Base-by-base conservation (phyloP, 2,797 vertebrate genomes). In the Acrossocheilus fasciatus region DNA sequence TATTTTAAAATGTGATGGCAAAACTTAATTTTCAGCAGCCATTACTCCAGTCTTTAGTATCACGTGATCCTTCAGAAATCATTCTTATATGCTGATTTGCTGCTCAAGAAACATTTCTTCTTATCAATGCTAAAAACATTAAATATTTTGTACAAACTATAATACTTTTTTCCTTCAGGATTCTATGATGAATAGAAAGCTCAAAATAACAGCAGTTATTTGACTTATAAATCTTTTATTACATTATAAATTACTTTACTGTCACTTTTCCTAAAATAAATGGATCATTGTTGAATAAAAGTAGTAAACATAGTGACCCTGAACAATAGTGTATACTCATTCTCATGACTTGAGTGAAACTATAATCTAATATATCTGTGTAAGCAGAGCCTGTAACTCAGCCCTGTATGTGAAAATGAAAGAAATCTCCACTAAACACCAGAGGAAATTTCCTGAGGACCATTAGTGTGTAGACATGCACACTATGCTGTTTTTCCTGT, bases 401-500 rank as follows among this genome's bases (percentile, higher is more conserved):
- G 10, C 9, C 30, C 41, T 73, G 23, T 15, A 54, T 36, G 26
- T 34, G 50, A 54, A 76, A 34, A 76, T 54, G 68, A 70, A 70
- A 41, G 18, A 70, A 41, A 76, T 47, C 47, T 52, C 17, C 15
- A 36, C 34, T 36, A 15, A 43, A 82, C 12, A 17, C 9, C 34
- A 45, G 7, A n/a, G 23, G 39, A 30, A n/a, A 41, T n/a, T 20
- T 36, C 9, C 18, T 66, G 36, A 78, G 9, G 39, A 54, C 6
- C 15, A 62, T 43, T 81, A 18, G 11, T 26, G 43, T 89, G 66
- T 82, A 45, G 43, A 2, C 5, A 23, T 86, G 50, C 70, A 68
- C 52, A 68, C 52, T 86, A 47, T 59, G 26, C 47, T 4, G 90
- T 80, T 59, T 79, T 5, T 79, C 57, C 64, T 70, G 0, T 93